Conservation (phyloP, 2,113 vertebrate species). For the Gymnogyps californianus region DNA sequence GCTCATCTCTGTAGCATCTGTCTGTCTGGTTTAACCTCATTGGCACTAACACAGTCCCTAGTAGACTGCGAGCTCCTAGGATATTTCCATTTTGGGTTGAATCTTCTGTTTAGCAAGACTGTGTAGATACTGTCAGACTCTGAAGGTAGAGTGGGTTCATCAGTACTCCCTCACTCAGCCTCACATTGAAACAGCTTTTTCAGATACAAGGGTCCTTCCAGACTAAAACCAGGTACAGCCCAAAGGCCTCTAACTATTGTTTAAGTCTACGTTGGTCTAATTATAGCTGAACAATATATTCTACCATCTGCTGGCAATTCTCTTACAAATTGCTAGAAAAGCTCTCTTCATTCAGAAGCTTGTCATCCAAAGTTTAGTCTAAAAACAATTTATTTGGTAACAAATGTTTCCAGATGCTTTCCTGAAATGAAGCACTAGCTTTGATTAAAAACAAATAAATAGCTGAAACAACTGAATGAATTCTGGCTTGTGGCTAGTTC, state of each 20-base stretch:
- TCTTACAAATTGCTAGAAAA: not conserved
- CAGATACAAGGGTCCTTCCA: not conserved
- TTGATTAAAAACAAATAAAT: not conserved
- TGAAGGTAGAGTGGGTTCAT: not conserved
- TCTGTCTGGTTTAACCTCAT: not conserved
- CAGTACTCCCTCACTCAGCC: not conserved
- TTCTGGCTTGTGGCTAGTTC: not conserved
- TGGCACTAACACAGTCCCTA: not conserved
- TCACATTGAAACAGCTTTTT: not conserved
- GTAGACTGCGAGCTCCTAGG: not conserved
- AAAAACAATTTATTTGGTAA: not conserved
- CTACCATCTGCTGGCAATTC: not conserved
- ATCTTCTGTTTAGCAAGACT: not conserved
- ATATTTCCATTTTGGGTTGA: not conserved
- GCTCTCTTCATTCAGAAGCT: not conserved
- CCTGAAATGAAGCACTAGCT: not conserved
- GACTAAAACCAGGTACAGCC: not conserved
- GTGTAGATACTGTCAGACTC: not conserved
- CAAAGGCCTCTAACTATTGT: not conserved
- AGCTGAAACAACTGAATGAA: not conserved
- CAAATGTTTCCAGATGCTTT: conserved; percentile 9
- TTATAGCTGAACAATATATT: not conserved
- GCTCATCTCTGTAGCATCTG: not conserved
- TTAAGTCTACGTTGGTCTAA: not conserved
- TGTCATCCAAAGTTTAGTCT: not conserved